Base-by-base conservation (phyloP, 2,888 invertebrate species). In the Sycophila texana region DNA sequence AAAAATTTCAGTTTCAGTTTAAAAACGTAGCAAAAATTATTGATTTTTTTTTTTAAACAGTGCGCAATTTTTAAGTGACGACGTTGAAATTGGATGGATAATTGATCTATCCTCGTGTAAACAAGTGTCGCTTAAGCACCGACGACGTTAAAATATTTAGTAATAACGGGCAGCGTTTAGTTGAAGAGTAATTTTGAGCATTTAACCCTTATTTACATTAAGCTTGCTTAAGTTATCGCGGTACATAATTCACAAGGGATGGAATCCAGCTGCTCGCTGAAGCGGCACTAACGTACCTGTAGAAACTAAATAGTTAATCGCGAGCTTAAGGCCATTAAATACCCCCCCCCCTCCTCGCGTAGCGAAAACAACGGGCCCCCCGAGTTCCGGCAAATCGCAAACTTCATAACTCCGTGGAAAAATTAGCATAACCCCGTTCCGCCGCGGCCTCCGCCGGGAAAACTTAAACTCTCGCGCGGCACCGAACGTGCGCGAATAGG, bases 151-250 rank as follows among this genome's bases (percentile, higher is more conserved):
- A 39, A 74, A 67, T 60, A 74, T 67, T 67, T 39, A 67, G 39
- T 58, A 67, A 67, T 58, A 60, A 18, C 22, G 0, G 7, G 49
- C 12, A 55, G 30, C 16, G 10, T 5, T 49, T 4, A 26, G 57
- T 14, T 13, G 58, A 67, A 67, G 67, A 74, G 66, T 67, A 66
- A 74, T 74, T 74, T 26, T 49, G 74, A 14, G 16, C 60, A 47
- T 58, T 66, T 39, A 67, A 58, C 49, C 30, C 67, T 30, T 74
- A 74, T 67, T 74, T 74, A 74, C 74, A 20, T 58, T 39, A 51
- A 51, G 67, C 67, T 74, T 67, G 67, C 67, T 67, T 22, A 30
- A 67, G 67, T 74, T 26, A 74, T 74, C 74, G 65, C 66, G 60
- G 58, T 55, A 58, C 58, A 67, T 74, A 67, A 67, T 74, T 74